Evolutionary conservation across 2,113 vertebrate species (phyloP).

Genomic region (Atractosteus spatula): DNA sequence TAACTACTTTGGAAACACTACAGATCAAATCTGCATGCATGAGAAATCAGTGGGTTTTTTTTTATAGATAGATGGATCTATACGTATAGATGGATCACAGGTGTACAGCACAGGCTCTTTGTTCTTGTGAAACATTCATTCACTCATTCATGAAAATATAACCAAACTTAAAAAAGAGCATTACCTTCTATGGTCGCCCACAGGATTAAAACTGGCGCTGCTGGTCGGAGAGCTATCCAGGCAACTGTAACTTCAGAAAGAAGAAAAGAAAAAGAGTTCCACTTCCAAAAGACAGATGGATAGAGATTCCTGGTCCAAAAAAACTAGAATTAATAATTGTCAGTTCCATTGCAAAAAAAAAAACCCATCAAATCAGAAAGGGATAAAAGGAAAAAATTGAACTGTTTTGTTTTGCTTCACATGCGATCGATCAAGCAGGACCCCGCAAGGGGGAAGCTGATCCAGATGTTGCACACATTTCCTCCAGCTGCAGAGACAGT

Average conservation of each 20-base stretch:
- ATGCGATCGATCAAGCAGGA: not conserved
- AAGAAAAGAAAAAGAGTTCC: constrained; percentile 12
- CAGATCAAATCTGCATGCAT: too few species aligned
- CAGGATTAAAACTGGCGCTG: constrained; percentile 12
- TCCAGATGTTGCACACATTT: not conserved
- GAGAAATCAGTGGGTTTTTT: too few species aligned
- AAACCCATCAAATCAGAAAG: too few species aligned
- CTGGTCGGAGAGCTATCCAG: constrained; percentile 19
- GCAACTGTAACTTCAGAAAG: constrained; percentile 37
- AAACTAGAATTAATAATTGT: not conserved
- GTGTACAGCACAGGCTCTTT: not conserved
- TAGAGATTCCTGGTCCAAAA: not conserved
- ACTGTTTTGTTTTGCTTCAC: too few species aligned
- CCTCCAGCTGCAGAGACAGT: not conserved
- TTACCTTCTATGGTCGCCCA: constrained; percentile 44
- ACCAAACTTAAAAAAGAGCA: not conserved
- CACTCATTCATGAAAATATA: not conserved
- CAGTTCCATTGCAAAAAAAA: not conserved
- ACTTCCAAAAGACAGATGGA: not conserved
- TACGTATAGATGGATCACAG: not conserved
- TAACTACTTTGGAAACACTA: too few species aligned
- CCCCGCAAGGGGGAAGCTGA: not conserved
- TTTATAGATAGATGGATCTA: not conserved
- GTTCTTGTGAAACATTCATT: not conserved
- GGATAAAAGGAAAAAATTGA: too few species aligned